A percentile compares a stretch with the other conserved stretches of the same genome.
Evolutionary conservation across 1,140 invertebrate species (phyloP).

Genomic region (Plectus sambesii): DNA sequence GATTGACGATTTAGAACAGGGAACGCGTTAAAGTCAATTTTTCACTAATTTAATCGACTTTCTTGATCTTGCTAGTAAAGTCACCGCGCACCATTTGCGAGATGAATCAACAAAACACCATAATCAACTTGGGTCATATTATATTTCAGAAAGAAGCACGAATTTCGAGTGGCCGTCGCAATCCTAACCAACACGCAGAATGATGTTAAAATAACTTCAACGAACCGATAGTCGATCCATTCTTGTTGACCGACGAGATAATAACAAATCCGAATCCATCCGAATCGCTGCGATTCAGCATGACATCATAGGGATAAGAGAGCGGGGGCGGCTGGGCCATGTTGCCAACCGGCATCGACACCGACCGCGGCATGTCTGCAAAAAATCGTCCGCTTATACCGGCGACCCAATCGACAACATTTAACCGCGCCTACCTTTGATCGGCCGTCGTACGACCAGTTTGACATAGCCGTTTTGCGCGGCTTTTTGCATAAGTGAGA

Average conservation of each 20-base stretch:
- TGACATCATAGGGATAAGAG: constrained; percentile 63
- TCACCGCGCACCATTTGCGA: too few species aligned
- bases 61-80: too few species aligned
- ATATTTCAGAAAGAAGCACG: too few species aligned
- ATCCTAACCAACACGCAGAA: too few species aligned
- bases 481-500: constrained; percentile 72
- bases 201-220: constrained; percentile 19
- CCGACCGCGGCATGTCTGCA: constrained; percentile 10
- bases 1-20: too few species aligned
- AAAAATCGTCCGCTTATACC: constrained; percentile 53
- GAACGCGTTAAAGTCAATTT: too few species aligned
- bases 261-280: constrained; percentile 99
- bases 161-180: too few species aligned
- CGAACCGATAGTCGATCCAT: constrained; percentile 81
- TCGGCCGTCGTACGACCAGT: constrained; percentile 30
- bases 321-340: constrained; percentile 1
- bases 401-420: constrained; percentile 48
- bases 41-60: too few species aligned
- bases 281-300: constrained; percentile 72
- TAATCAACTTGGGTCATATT: too few species aligned
- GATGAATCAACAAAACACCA: too few species aligned
- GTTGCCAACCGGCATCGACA: constrained; percentile 14
- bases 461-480: constrained; percentile 55
- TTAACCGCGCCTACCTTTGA: constrained; percentile 5
- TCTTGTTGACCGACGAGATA: constrained; percentile 85